These are phyloP conservation scores for Crotalus viridis DNA, from an alignment of 2,113 vertebrate species.

Conservation along the genomic window DNA sequence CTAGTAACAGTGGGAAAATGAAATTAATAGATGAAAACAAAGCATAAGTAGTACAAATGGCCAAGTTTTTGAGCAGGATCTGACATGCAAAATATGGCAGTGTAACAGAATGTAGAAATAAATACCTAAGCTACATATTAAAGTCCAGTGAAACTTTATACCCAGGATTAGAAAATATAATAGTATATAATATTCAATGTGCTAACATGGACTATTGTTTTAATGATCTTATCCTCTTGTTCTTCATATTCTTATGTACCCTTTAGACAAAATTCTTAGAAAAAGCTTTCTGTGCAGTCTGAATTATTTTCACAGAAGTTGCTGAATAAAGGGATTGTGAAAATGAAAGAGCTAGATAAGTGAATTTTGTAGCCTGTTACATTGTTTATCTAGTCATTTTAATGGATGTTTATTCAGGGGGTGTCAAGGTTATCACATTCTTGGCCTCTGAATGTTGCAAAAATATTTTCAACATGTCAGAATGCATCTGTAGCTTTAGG, in stretches of 20 bases:
- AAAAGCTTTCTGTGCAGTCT: not conserved
- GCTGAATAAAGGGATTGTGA: not conserved
- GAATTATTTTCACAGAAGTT: not conserved
- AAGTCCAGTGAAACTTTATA: too few species aligned
- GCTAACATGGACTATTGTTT: not conserved
- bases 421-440: slow-evolving; percentile 1
- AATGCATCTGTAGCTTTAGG: slow-evolving; percentile 16
- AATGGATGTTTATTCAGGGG: not conserved
- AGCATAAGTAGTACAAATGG: not conserved
- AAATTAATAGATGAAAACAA: not conserved
- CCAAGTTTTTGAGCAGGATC: not conserved
- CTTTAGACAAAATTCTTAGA: not conserved
- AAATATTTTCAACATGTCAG: slow-evolving; percentile 25
- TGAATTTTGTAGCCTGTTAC: not conserved
- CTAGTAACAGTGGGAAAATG: not conserved
- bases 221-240: not conserved
- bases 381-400: not conserved
- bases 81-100: not conserved
- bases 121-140: not conserved
- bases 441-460: slow-evolving; percentile 5
- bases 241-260: not conserved
- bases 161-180: not conserved
- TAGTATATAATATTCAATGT: not conserved
- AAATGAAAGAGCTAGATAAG: not conserved
- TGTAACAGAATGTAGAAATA: not conserved